phyloP scores from a whole-genome alignment of 2,888 invertebrate species.

The Cryptosula pallasiana region DNA sequence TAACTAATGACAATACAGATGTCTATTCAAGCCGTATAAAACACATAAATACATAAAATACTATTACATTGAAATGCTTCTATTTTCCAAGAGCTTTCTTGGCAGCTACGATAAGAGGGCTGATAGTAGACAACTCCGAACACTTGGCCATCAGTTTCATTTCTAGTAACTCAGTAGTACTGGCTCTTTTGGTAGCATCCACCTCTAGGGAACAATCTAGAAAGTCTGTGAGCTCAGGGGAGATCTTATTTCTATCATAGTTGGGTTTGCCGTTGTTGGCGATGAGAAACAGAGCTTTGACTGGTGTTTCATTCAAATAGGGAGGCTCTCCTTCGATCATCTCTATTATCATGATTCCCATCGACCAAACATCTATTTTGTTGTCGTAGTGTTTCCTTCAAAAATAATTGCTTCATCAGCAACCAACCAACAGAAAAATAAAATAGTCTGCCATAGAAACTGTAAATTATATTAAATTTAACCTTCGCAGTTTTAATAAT shows the following conservation, averaged over 20 bases:
- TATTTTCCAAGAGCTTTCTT: constrained; percentile 62
- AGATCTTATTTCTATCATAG: constrained; percentile 65
- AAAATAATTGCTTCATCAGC: no score
- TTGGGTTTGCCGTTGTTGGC: constrained; percentile 84
- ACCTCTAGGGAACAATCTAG: constrained; percentile 80
- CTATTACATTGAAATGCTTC: no score
- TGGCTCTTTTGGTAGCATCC: constrained; percentile 80
- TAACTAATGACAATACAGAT: no score
- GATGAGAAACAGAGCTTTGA: constrained; percentile 79
- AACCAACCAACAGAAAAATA: no score
- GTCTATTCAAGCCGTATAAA: no score
- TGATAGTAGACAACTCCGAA: constrained; percentile 73
- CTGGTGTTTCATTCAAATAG: constrained; percentile 82
- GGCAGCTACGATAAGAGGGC: constrained; percentile 85
- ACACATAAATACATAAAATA: no score
- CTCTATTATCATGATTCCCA: constrained; percentile 91
- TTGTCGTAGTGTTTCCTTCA: constrained; percentile 77
- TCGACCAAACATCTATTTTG: constrained; percentile 57
- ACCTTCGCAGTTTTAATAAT: no score
- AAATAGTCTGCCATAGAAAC: no score
- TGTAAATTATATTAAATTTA: no score
- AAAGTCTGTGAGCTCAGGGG: constrained; percentile 59
- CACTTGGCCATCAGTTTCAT: constrained; percentile 69
- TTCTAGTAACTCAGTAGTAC: constrained; percentile 81
- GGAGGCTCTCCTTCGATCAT: constrained; percentile 93